Base-by-base conservation (phyloP, 2,113 vertebrate species). In the Cyprinus carpio region DNA sequence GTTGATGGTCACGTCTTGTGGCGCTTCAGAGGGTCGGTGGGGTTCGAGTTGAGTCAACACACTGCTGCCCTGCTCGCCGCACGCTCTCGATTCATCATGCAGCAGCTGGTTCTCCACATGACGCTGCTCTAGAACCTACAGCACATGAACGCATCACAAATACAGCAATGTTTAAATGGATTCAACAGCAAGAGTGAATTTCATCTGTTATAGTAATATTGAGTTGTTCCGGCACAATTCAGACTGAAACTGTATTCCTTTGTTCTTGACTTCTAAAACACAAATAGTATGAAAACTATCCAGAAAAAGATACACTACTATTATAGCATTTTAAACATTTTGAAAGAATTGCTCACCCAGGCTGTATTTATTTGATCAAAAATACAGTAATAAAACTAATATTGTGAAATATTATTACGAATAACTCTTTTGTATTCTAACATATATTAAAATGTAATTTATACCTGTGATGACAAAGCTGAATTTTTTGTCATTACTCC, bases 101-200 rank as follows among this genome's bases (percentile, higher is more conserved):
- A 92, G 89, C 37, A 91, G 92, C 84, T 97, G 98, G 84, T 65
- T 96, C 87, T 99, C 98, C 3, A 93, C 88, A 13, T 90, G 96
- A 64, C 97, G 96, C 91, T 96, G 96, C 29, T 99, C 98, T 75
- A 97, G 91, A 82, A 99, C 92, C 98, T 97, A 72, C 34, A 25
- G 58, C 37, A 75, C 4, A 34, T 34, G 34, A 34, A 34, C 34
- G 34, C 40, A n/a, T 49, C 37, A 37, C 46, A 46, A 43, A 82
- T 46, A 80, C n/a, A 62, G 58, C 15, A 6, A 3, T 11, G 40
- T 25, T 46, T 4, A 16, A 4, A 15, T 37, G 4, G 2, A 20
- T 27, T 49, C 31, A 34, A 58, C 43, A 71, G 20, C 25, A 60
- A 40, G 18, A 18, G 12, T 1, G 43, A 60, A 34, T 27, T 18